Conservation (phyloP, 2,888 invertebrate genomes). For the Hydrotaea diabolus region DNA sequence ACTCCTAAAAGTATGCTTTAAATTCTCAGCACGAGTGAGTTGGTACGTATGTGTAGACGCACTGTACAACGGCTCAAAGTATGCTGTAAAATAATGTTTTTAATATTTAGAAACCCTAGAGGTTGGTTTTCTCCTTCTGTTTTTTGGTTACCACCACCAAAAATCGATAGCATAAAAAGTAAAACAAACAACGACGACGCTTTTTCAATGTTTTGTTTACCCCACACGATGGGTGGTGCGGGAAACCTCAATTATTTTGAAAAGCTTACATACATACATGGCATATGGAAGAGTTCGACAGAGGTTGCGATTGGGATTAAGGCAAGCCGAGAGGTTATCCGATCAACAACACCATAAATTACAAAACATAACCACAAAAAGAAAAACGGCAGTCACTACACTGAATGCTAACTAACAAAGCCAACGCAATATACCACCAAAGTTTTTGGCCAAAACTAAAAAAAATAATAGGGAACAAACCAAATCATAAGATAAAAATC, state of each 20-base stretch:
- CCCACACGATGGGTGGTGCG: too few relatives aligned
- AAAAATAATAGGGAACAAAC: slow-evolving; percentile 25
- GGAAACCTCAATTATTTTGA: too few relatives aligned
- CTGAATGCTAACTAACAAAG: not conserved
- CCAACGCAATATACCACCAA: not conserved
- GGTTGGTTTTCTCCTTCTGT: too few relatives aligned
- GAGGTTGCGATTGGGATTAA: not conserved
- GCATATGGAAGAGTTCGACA: not conserved
- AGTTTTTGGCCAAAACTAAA: slow-evolving; percentile 33
- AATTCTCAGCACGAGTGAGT: too few relatives aligned
- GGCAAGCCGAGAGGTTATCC: slow-evolving; percentile 3
- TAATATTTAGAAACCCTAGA: not conserved
- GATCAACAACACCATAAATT: slow-evolving; percentile 52
- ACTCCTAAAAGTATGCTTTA: not conserved
- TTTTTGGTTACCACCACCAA: not conserved
- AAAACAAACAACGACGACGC: not conserved
- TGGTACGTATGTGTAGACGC: too few relatives aligned
- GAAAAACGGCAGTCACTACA: slow-evolving; percentile 13
- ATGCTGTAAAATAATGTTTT: not conserved
- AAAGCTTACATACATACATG: slow-evolving; percentile 10
- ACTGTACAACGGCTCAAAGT: not conserved
- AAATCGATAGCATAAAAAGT: not conserved
- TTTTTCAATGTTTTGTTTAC: not conserved
- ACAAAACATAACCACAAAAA: slow-evolving; percentile 49
- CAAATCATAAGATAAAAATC: slow-evolving; percentile 57